These are phyloP conservation scores for Madoqua kirkii DNA, from an alignment of 2,113 vertebrate species.

Conservation along the genomic window DNA sequence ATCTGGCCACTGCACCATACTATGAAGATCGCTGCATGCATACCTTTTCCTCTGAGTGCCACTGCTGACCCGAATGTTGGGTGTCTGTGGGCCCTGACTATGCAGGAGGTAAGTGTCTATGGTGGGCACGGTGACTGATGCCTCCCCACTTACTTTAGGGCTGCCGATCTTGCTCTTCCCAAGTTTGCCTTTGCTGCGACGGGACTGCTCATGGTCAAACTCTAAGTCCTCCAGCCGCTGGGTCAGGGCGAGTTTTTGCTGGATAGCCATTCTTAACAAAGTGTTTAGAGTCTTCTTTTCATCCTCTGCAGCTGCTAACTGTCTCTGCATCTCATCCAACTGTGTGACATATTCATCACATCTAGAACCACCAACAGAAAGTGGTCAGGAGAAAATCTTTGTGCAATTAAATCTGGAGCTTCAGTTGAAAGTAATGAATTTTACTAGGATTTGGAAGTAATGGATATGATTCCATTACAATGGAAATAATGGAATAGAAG, in stretches of 20 bases:
- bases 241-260: conserved; percentile 98
- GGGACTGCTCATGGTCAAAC: conserved; percentile 96
- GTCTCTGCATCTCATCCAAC: conserved; percentile 98
- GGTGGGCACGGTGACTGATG: conserved; percentile 82
- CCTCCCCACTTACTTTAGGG: conserved; percentile 96
- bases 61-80: conserved; percentile 83
- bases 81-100: conserved; percentile 83
- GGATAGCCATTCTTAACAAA: conserved; percentile 97
- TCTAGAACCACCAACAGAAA: conserved; percentile 77
- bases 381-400: conserved; percentile 10
- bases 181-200: conserved; percentile 92
- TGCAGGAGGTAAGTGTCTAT: conserved; percentile 85
- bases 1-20: conserved; percentile 79
- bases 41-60: conserved; percentile 87
- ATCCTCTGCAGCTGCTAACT: conserved; percentile 96
- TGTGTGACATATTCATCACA: conserved; percentile 98
- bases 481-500: not conserved
- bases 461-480: not conserved
- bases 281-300: conserved; percentile 99
- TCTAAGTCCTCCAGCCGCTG: conserved; percentile 98
- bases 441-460: not conserved
- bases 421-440: not conserved
- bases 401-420: not conserved
- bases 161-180: conserved; percentile 94
- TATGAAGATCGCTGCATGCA: conserved; percentile 82